phyloP scores from a whole-genome alignment of 2,113 vertebrate species.

The Puffinus mauretanicus region DNA sequence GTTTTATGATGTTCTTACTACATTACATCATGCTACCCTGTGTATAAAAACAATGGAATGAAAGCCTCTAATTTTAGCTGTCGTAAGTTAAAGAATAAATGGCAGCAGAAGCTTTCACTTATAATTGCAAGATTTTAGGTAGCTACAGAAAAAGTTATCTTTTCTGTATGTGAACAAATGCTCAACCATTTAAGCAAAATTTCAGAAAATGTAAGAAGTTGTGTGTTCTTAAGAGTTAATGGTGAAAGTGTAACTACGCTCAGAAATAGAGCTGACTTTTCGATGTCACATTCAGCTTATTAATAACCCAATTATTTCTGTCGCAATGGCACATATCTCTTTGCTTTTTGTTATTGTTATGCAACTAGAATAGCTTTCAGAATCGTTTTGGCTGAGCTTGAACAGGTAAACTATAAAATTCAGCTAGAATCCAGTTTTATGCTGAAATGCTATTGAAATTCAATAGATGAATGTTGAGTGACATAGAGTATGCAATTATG shows the following conservation, averaged over 20 bases:
- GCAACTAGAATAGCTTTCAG: conserved; percentile 24
- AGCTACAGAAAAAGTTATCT: neutral
- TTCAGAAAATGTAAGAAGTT: neutral
- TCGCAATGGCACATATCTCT: conserved; percentile 15
- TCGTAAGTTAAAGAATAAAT: conserved; percentile 49
- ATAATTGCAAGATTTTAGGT: conserved; percentile 39
- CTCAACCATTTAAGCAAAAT: neutral
- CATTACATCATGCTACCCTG: conserved; percentile 7
- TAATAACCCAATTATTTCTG: conserved; percentile 50
- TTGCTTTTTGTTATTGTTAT: conserved; percentile 37
- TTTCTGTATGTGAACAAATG: neutral
- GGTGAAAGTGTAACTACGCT: conserved; percentile 2
- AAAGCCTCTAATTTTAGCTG: conserved; percentile 61
- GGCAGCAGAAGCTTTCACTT: conserved; percentile 32
- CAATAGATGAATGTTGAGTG: conserved; percentile 18
- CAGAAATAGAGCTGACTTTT: conserved; percentile 9
- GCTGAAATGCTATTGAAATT: conserved; percentile 32
- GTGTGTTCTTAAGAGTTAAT: neutral
- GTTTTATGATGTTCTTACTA: conserved; percentile 25
- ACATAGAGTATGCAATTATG: conserved; percentile 44
- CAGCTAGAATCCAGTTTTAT: neutral
- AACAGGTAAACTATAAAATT: conserved; percentile 37
- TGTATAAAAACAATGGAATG: conserved; percentile 60
- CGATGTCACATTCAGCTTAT: conserved; percentile 33
- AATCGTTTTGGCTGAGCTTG: neutral